phyloP scores from a whole-genome alignment of 1,140 invertebrate genomes.

The Akabosia matsudoensis region DNA sequence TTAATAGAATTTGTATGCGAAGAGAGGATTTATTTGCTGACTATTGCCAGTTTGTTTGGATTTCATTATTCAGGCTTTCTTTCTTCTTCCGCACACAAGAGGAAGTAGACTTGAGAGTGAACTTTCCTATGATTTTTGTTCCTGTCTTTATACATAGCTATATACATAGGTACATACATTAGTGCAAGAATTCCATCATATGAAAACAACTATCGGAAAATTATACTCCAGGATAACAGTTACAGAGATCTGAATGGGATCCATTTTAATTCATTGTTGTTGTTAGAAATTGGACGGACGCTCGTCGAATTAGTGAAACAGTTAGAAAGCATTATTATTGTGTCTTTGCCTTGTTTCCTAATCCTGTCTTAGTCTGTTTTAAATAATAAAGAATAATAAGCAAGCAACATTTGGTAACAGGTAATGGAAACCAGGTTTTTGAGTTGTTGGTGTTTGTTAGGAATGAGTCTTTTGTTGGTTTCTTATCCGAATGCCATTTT shows the following conservation, averaged over 20 bases:
- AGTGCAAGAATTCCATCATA: no score
- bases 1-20: background rate
- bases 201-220: background rate
- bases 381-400: no score
- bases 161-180: no score
- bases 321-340: background rate
- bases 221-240: background rate
- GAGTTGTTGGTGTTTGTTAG: background rate
- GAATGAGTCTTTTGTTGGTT: no score
- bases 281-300: background rate
- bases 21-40: background rate
- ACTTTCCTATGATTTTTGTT: background rate
- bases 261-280: constrained; percentile 3
- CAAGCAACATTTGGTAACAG: no score
- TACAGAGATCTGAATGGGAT: background rate
- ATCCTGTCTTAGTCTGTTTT: no score
- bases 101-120: background rate
- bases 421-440: no score
- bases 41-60: background rate
- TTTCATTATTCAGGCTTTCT: background rate
- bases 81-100: background rate
- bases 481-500: no score
- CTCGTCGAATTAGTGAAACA: background rate
- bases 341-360: background rate
- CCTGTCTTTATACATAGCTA: background rate